Base-by-base conservation (phyloP, 2,888 invertebrate species). In the Herminia tarsipennalis region DNA sequence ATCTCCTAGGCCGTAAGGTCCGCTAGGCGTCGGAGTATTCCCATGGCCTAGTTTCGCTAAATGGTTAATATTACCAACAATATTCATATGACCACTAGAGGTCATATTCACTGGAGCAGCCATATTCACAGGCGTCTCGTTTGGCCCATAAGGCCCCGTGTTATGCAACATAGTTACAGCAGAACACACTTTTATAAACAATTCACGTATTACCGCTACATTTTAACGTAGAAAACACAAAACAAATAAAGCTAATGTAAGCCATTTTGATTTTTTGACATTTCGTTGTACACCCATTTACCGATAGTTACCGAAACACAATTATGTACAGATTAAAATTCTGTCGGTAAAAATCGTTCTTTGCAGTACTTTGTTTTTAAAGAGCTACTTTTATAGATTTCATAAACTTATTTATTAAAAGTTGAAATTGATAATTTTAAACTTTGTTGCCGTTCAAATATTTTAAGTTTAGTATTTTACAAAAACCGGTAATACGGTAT, bases 191-290 rank as follows among this genome's bases (percentile, higher is more conserved):
- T 53, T 41, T 45, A 32, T 35, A 38, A 46, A 49, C 40, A 52
- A 45, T 53, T 62, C 57, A 60, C 56, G 42, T 62, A 65, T 65
- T 49, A n/a, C 45, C 47, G 51, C 61, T 61, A 60, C 56, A 64
- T 63, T 58, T 59, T 67, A 57, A 55, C 48, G 42, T 52, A 51
- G 45, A 70, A 71, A 70, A 64, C 62, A 63, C 56, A 73, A 75
- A 72, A 80, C 76, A 83, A 85, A 85, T 81, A 82, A 66, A 66
- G 58, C 55, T 46, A 58, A 63, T 36, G 76, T 76, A 73, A 78
- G 83, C 84, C 85, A 86, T 86, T 84, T 85, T 86, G 83, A 78
- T 78, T 74, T 63, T 78, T 68, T 67, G 63, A 65, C 70, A 47
- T 55, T 53, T 55, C 39, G 33, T 48, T 50, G 54, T 64, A 56